Evolutionary conservation across 1,140 invertebrate genomes (phyloP).

Genomic region (Drosophila serrata): DNA sequence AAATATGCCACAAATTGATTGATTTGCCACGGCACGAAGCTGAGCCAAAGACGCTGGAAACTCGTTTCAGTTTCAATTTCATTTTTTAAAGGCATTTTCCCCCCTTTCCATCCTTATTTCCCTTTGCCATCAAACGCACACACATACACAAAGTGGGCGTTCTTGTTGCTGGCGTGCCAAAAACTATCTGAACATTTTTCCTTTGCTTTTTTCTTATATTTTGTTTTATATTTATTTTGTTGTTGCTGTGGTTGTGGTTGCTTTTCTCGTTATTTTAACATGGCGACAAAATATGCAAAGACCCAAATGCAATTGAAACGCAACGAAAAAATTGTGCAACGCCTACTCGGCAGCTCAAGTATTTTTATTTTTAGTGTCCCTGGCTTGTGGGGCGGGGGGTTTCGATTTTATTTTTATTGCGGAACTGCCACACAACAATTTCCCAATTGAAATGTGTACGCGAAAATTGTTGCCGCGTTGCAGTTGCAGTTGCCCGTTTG

Average conservation of each 20-base stretch:
- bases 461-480: constrained; percentile 65
- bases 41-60: constrained; percentile 59
- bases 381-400: constrained; percentile 3
- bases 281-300: constrained; percentile 78
- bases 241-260: neutral
- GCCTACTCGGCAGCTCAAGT: constrained; percentile 68
- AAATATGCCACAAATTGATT: constrained; percentile 80
- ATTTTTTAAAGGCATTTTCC: constrained; percentile 72
- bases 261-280: constrained; percentile 24
- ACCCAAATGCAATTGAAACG: constrained; percentile 76
- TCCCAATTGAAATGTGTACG: constrained; percentile 81
- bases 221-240: neutral
- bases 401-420: constrained; percentile 55
- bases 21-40: constrained; percentile 82
- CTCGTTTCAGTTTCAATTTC: constrained; percentile 81
- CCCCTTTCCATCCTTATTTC: neutral
- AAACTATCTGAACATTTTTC: constrained; percentile 49
- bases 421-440: constrained; percentile 72
- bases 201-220: neutral
- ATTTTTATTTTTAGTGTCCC: constrained; percentile 29
- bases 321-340: constrained; percentile 75
- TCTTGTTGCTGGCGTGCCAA: constrained; percentile 65
- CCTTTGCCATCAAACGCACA: neutral
- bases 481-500: constrained; percentile 52
- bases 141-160: constrained; percentile 55